Conservation (phyloP, 2,113 vertebrate species). For the Ophthalmolycus amberensis region DNA sequence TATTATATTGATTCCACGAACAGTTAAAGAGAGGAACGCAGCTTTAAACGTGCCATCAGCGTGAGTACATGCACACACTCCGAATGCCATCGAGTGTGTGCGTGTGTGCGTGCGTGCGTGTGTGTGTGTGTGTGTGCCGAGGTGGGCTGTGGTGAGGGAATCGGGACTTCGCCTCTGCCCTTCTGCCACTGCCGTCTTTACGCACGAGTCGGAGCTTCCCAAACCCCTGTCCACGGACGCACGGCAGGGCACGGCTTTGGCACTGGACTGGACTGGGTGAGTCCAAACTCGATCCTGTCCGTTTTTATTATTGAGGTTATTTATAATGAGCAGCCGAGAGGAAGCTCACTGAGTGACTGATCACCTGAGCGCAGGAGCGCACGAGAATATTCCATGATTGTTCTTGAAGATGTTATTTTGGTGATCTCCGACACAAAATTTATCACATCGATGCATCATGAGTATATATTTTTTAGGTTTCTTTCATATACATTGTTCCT, state of each 20-base stretch:
- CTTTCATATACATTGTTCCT: not conserved
- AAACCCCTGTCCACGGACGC: conserved; percentile 62
- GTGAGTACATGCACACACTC: not conserved
- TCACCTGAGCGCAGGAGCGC: not conserved
- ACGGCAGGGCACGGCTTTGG: not conserved
- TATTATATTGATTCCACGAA: conserved; percentile 12
- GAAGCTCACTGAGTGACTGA: not conserved
- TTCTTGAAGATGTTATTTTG: not conserved
- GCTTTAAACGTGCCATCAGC: not conserved
- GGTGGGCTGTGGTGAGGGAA: not conserved
- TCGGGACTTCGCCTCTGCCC: conserved; percentile 9
- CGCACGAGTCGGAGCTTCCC: conserved; percentile 71
- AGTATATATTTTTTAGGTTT: not conserved
- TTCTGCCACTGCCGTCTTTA: conserved; percentile 30
- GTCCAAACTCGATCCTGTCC: not conserved
- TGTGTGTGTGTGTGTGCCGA: not conserved
- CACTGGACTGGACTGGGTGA: not conserved
- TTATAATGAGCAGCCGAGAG: not conserved
- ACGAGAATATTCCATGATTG: too few species aligned
- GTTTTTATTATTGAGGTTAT: not conserved
- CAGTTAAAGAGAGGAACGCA: not conserved
- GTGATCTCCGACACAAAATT: not conserved
- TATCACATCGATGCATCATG: not conserved
- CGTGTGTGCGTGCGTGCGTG: not conserved
- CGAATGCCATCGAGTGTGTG: not conserved